phyloP scores from a whole-genome alignment of 53 echinoderm and acorn worm species.

The Stichopus horrens region DNA sequence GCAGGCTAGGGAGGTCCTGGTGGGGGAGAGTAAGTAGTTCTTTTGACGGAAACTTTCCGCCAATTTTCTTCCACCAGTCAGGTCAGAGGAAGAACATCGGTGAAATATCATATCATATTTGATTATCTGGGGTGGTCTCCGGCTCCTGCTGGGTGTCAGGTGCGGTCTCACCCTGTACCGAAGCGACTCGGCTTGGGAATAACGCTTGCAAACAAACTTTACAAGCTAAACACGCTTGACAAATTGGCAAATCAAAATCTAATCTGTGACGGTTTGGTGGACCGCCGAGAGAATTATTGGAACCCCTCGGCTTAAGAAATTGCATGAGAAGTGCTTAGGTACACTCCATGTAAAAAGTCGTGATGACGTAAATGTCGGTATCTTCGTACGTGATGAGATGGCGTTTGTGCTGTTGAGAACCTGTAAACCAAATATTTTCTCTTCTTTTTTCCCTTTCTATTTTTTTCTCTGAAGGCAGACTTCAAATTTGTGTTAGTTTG shows the following conservation, averaged over 20 bases:
- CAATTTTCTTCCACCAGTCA: slow-evolving; percentile 40
- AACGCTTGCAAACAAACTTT: slow-evolving; percentile 51
- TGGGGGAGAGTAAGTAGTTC: slow-evolving; percentile 34
- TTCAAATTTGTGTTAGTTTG: neutral
- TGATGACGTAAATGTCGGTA: slow-evolving; percentile 4
- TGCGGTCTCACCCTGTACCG: slow-evolving; percentile 39
- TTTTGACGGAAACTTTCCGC: slow-evolving; percentile 50
- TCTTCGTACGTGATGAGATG: neutral
- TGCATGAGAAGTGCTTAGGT: slow-evolving; percentile 45
- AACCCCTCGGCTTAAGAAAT: slow-evolving; percentile 51
- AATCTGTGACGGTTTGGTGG: slow-evolving; percentile 45
- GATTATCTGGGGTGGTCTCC: slow-evolving; percentile 52
- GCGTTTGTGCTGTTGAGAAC: neutral
- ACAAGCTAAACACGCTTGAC: slow-evolving; percentile 51
- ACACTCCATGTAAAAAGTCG: slow-evolving; percentile 34
- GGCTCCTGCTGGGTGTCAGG: slow-evolving; percentile 47
- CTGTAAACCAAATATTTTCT: neutral
- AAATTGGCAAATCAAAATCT: slow-evolving; percentile 54
- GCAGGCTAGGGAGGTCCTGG: slow-evolving; percentile 35
- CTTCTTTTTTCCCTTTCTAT: neutral
- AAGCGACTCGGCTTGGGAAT: neutral
- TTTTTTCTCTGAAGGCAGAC: neutral
- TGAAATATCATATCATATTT: slow-evolving; percentile 52
- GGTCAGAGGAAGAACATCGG: slow-evolving; percentile 43
- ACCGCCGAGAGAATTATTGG: slow-evolving; percentile 42